Percentiles rank a stretch among this genome's conserved stretches.
Evolutionary conservation across 2,113 vertebrate genomes (phyloP).

Genomic region (Hymenochirus boettgeri): DNA sequence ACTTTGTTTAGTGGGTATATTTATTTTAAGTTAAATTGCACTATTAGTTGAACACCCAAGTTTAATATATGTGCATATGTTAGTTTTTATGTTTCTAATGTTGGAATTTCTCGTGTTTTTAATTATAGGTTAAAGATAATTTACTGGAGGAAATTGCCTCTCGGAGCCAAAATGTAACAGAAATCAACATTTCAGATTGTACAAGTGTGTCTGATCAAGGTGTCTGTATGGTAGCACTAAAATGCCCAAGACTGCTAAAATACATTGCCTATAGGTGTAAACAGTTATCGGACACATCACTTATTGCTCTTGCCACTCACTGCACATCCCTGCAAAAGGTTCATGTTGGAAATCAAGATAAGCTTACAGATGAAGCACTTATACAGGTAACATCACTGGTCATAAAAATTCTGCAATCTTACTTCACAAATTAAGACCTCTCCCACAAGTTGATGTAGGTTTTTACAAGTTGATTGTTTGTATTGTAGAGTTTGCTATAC

Average conservation of each 20-base stretch:
- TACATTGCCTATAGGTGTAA: slow-evolving; percentile 96
- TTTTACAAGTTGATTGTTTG: no score
- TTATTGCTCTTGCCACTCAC: slow-evolving; percentile 80
- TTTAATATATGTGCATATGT: no score
- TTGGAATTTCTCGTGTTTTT: no score
- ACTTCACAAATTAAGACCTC: no score
- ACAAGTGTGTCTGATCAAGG: slow-evolving; percentile 88
- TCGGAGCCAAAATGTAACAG: slow-evolving; percentile 90
- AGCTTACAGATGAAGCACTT: slow-evolving; percentile 85
- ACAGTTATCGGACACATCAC: slow-evolving; percentile 88
- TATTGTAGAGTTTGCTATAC: no score
- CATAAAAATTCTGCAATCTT: no score
- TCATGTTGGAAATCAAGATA: slow-evolving; percentile 96
- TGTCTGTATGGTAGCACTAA: slow-evolving; percentile 81
- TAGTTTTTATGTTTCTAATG: no score
- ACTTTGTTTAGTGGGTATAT: no score
- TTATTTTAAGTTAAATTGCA: no score
- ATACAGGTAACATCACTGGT: slow-evolving; percentile 71
- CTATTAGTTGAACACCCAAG: no score
- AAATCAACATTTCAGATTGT: slow-evolving; percentile 97
- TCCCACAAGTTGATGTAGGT: no score
- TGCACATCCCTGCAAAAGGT: slow-evolving; percentile 92
- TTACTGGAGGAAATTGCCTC: slow-evolving; percentile 91
- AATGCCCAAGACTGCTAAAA: slow-evolving; percentile 85
- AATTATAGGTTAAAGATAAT: slow-evolving; percentile 84